phyloP scores from a whole-genome alignment of 1,140 invertebrate genomes.

The Diorhabda elongata region DNA sequence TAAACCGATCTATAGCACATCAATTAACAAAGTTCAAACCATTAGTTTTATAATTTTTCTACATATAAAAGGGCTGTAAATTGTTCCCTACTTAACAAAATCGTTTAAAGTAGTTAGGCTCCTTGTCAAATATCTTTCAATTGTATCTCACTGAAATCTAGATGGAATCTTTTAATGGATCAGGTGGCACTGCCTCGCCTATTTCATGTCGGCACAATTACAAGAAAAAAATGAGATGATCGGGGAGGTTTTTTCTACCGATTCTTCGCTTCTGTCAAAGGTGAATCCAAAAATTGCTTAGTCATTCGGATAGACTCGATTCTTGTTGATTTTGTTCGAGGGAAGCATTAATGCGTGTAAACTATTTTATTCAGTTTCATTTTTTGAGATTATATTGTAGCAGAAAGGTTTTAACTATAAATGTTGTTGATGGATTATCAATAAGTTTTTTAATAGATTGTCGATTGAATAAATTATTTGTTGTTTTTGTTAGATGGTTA shows the following conservation, averaged over 20 bases:
- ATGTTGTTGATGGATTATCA: no score
- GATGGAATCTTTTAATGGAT: slow-evolving; percentile 2
- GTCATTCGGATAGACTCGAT: neutral
- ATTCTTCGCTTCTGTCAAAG: neutral
- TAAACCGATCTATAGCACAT: no score
- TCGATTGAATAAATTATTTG: no score
- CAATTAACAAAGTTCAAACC: no score
- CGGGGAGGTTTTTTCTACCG: neutral
- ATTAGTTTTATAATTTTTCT: no score
- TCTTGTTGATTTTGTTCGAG: slow-evolving; percentile 11
- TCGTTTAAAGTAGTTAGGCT: neutral
- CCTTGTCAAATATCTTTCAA: neutral
- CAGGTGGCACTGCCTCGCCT: neutral
- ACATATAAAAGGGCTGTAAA: no score
- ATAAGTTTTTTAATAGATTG: no score
- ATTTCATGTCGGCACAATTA: slow-evolving; percentile 2
- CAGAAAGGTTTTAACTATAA: no score
- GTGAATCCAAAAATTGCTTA: neutral
- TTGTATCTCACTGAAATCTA: neutral
- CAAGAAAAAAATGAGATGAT: neutral
- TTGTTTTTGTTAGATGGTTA: no score
- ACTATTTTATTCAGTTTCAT: neutral
- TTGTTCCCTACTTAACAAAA: no score
- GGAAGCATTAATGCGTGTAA: neutral
- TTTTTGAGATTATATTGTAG: neutral